These are phyloP conservation scores for Petrocephalus schoutedeni DNA, from an alignment of 2,797 vertebrate species.

Conservation along the genomic window DNA sequence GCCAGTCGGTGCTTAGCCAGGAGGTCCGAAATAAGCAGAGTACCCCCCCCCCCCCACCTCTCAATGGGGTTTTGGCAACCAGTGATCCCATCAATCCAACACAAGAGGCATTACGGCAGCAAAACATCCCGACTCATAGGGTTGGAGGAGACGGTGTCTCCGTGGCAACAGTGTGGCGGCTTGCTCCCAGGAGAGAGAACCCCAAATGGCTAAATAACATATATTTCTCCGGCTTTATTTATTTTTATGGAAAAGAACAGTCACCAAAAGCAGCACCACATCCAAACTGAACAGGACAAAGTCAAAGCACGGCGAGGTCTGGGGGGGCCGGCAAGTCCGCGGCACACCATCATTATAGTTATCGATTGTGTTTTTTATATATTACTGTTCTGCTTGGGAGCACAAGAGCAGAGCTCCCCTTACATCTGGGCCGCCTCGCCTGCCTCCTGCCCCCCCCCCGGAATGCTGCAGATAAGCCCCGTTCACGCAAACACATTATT, in stretches of 20 bases:
- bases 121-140: background rate
- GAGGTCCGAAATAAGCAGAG: background rate
- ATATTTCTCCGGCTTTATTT: background rate
- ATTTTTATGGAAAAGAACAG: background rate
- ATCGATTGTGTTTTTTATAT: background rate
- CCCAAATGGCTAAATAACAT: background rate
- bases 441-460: background rate
- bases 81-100: background rate
- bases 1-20: background rate
- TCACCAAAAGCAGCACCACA: background rate
- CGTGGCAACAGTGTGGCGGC: too few species aligned
- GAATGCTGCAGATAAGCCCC: background rate
- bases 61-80: background rate
- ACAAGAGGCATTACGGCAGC: background rate
- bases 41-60: background rate
- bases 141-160: too few species aligned
- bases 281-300: background rate
- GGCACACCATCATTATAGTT: background rate
- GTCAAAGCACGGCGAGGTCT: background rate
- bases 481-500: background rate
- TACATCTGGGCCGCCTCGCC: background rate
- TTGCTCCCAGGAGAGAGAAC: background rate
- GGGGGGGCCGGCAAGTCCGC: background rate
- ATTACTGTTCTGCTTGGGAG: slow-evolving; percentile 1
- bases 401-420: background rate